Evolutionary conservation across 2,113 vertebrate genomes (phyloP).

Genomic region (Cyphomyrus discorhynchus): DNA sequence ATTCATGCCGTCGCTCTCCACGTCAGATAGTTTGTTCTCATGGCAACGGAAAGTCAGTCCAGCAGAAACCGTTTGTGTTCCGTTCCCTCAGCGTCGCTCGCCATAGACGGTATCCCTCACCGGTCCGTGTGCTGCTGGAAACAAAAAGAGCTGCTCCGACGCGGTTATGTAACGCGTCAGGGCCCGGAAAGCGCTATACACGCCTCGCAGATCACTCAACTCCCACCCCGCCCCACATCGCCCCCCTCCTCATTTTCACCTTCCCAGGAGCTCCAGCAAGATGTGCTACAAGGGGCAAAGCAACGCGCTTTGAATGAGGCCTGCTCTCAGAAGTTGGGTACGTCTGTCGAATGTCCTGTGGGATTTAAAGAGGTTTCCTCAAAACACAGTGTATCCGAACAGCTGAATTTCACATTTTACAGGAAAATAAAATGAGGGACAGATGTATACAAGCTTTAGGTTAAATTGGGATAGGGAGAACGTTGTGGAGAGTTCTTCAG

Average conservation of each 20-base stretch:
- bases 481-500: neutral
- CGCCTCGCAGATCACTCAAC: neutral
- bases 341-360: neutral
- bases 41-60: conserved; percentile 6
- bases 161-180: too few species aligned
- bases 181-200: neutral
- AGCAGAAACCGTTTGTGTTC: neutral
- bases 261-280: neutral
- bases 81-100: neutral
- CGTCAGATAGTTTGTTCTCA: conserved; percentile 2
- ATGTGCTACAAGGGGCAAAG: neutral
- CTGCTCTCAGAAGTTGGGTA: neutral
- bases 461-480: neutral
- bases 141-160: neutral
- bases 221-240: neutral
- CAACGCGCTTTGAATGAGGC: neutral
- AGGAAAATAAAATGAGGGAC: neutral
- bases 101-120: neutral
- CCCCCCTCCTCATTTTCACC: neutral
- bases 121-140: neutral
- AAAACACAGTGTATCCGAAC: neutral
- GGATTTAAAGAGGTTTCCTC: neutral
- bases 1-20: neutral
- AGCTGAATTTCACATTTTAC: neutral
- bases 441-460: neutral